Conservation (phyloP, 2,797 vertebrate species). For the Pipistrellus pygmaeus region DNA sequence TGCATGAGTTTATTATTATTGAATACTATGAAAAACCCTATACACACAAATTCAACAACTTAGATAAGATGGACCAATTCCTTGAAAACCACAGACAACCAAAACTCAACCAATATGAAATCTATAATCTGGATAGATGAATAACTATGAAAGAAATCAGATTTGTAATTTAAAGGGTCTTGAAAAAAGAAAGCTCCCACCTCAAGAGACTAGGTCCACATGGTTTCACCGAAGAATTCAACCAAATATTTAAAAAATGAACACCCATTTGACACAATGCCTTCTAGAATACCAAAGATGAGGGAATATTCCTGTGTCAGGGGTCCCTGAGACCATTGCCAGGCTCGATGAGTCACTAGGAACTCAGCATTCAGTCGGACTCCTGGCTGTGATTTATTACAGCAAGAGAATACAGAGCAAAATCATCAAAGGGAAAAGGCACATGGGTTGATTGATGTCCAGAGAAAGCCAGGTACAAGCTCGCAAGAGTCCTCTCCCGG, state of each 20-base stretch:
- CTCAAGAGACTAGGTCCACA: neutral
- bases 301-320: neutral
- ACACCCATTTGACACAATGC: constrained; percentile 22
- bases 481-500: constrained; percentile 30
- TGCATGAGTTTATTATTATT: neutral
- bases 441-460: neutral
- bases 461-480: constrained; percentile 33
- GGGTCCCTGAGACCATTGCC: neutral
- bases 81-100: constrained; percentile 53
- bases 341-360: constrained; percentile 18
- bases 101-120: constrained; percentile 59
- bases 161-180: constrained; percentile 54
- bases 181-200: constrained; percentile 13
- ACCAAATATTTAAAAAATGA: constrained; percentile 62
- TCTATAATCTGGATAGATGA: constrained; percentile 25
- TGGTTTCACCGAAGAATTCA: constrained; percentile 34
- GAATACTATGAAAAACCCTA: constrained; percentile 41
- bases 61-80: constrained; percentile 44
- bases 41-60: constrained; percentile 13
- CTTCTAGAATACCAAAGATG: constrained; percentile 45
- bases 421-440: constrained; percentile 58
- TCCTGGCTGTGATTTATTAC: constrained; percentile 39
- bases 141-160: constrained; percentile 39
- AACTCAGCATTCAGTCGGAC: neutral
- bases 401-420: neutral